Percentiles rank a stretch among this genome's conserved stretches.
These are phyloP conservation scores for Tupaia tana DNA, from an alignment of 2,113 vertebrate species.

Conservation along the genomic window DNA sequence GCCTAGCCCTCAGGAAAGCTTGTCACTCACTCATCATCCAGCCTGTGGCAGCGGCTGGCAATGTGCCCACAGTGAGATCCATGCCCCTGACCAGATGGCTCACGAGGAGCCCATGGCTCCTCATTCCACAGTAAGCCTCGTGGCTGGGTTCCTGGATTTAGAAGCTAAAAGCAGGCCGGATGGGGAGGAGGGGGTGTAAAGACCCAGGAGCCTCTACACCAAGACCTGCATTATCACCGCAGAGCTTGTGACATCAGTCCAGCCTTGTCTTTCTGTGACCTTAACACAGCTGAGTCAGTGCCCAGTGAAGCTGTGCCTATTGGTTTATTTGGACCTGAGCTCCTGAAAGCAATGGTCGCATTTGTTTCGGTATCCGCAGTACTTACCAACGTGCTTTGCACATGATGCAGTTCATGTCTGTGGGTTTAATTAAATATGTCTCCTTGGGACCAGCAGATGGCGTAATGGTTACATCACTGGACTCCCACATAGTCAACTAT, in stretches of 20 bases:
- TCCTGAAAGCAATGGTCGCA: neutral
- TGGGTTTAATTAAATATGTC: no score
- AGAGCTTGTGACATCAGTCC: neutral
- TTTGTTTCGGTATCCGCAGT: rapidly evolving
- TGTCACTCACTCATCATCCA: neutral
- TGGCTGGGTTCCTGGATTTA: neutral
- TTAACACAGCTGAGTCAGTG: rapidly evolving
- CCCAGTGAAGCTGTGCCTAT: rapidly evolving
- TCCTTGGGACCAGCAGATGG: no score
- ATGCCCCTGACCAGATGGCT: slow-evolving; percentile 20
- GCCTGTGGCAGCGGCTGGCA: neutral
- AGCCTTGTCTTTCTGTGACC: neutral
- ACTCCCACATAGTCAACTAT: no score
- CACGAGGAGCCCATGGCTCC: neutral
- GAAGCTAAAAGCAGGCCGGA: neutral
- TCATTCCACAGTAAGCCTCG: neutral
- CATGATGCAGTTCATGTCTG: neutral
- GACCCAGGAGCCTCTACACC: neutral
- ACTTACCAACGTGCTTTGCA: no score
- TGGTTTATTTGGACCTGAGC: neutral
- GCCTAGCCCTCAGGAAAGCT: neutral
- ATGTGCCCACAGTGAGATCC: neutral
- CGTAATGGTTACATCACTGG: no score
- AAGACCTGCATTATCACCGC: rapidly evolving
- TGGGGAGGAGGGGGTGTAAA: no score